These are phyloP conservation scores for Gorilla gorilla DNA, from an alignment of 2,113 vertebrate genomes.

Conservation along the genomic window DNA sequence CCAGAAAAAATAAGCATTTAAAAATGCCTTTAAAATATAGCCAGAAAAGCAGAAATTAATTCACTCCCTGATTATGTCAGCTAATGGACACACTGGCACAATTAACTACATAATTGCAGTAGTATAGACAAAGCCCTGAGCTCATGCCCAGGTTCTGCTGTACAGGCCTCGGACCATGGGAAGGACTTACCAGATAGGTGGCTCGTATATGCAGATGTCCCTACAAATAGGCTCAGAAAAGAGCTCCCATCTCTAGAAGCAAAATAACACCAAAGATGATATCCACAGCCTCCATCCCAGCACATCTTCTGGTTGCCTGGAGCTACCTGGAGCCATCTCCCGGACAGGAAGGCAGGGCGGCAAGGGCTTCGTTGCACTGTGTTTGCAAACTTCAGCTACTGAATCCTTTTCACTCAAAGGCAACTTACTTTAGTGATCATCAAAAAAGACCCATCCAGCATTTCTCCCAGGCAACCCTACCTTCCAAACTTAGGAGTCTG, in stretches of 20 bases:
- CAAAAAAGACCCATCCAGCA: neutral
- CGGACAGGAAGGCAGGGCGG: neutral
- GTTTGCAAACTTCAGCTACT: neutral
- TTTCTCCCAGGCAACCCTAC: neutral
- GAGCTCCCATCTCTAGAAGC: neutral
- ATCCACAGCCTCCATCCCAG: neutral
- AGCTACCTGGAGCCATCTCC: neutral
- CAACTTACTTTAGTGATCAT: neutral
- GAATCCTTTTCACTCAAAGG: neutral
- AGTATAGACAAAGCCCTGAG: neutral
- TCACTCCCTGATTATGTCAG: constrained; percentile 61
- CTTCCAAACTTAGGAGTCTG: neutral
- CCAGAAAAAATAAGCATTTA: constrained; percentile 67
- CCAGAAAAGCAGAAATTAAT: constrained; percentile 79
- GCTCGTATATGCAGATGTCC: neutral
- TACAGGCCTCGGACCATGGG: neutral
- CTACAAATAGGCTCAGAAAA: neutral
- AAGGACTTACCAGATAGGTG: neutral
- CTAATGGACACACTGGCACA: neutral
- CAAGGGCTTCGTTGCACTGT: neutral
- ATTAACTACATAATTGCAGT: neutral
- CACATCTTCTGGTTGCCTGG: rapidly evolving
- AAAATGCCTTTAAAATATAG: constrained; percentile 81
- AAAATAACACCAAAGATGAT: neutral
- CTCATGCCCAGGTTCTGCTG: constrained; percentile 48